Percentiles rank a stretch among this genome's conserved stretches.
Conservation (phyloP, 2,113 vertebrate species). For the Elaphurus davidianus region DNA sequence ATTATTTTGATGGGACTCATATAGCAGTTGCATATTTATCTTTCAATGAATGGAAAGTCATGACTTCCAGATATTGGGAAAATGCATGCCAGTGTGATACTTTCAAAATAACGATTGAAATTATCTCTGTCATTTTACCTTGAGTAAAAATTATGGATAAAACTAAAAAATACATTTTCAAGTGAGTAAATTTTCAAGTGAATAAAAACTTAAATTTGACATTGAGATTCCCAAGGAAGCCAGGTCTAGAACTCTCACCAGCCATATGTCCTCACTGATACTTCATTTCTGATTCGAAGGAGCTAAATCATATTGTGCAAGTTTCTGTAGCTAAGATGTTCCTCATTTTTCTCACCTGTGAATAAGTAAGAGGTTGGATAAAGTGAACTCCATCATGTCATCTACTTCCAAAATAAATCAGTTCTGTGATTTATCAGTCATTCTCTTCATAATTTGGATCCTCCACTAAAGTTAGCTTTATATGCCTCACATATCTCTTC, state of each 20-base stretch:
- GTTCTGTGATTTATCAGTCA: neutral
- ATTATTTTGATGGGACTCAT: neutral
- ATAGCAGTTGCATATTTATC: neutral
- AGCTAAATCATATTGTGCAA: neutral
- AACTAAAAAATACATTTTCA: neutral
- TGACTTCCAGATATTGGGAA: neutral
- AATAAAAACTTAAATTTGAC: neutral
- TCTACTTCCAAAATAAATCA: neutral
- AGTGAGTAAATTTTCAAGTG: neutral
- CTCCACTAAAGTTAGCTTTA: neutral
- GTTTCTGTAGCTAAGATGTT: neutral
- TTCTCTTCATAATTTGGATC: neutral
- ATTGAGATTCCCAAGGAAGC: neutral
- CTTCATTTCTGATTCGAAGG: neutral
- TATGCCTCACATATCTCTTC: neutral
- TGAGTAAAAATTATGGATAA: neutral
- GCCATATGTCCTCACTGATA: neutral
- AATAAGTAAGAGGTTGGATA: neutral
- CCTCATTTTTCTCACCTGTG: neutral
- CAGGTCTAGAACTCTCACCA: neutral
- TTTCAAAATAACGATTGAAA: neutral
- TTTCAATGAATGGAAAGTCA: neutral
- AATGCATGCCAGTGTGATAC: neutral
- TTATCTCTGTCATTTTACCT: neutral
- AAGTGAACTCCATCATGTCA: neutral